Conservation (phyloP, 2,888 invertebrate species). For the Drosophila putrida region DNA sequence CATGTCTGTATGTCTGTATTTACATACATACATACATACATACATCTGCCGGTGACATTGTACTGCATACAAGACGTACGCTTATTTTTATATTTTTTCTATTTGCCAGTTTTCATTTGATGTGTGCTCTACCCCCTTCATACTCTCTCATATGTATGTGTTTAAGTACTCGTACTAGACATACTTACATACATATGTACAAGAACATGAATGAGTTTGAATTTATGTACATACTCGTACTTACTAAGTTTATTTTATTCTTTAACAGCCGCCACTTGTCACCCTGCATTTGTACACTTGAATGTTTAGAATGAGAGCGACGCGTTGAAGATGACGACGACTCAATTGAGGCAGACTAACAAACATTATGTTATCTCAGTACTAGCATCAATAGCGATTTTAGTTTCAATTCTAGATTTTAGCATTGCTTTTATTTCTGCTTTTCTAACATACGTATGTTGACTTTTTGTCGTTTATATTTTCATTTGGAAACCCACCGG, state of each 20-base stretch:
- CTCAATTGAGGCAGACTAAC: constrained; percentile 58
- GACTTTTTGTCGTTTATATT: constrained; percentile 58
- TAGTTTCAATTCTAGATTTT: constrained; percentile 46
- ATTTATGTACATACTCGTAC: constrained; percentile 21
- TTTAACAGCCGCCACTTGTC: constrained; percentile 30
- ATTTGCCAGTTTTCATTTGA: constrained; percentile 56
- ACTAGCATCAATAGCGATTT: constrained; percentile 70
- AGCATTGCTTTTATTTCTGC: constrained; percentile 11
- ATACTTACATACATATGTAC: constrained; percentile 6
- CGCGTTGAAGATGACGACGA: constrained; percentile 29
- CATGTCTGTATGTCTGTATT: constrained; percentile 4
- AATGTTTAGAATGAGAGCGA: constrained; percentile 11
- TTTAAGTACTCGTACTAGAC: constrained; percentile 18
- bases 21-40: background rate
- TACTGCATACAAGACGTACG: constrained; percentile 44
- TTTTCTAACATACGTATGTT: constrained; percentile 9
- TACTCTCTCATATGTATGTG: constrained; percentile 10
- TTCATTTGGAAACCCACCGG: constrained; percentile 45
- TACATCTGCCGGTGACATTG: constrained; percentile 60
- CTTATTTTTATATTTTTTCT: constrained; percentile 34
- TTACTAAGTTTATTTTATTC: constrained; percentile 35
- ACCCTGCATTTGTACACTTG: constrained; percentile 20
- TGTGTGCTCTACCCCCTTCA: constrained; percentile 25
- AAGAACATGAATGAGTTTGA: constrained; percentile 14
- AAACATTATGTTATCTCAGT: constrained; percentile 74